Evolutionary conservation across 2,888 invertebrate genomes (phyloP).

Genomic region (Drosophila emarginata): DNA sequence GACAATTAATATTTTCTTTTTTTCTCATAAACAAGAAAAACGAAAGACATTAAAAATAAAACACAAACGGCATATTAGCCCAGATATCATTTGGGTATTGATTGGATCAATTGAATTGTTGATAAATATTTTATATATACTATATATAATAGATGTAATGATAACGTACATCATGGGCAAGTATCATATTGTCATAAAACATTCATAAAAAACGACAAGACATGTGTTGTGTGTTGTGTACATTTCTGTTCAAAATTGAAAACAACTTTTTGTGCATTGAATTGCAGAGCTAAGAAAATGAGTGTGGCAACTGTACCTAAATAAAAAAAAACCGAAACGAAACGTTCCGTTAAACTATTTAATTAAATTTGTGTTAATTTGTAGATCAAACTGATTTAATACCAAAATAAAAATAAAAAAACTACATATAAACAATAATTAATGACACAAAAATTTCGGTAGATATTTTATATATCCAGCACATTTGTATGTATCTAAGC

Average conservation of each 20-base stretch:
- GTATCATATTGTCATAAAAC: slow-evolving; percentile 42
- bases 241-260: slow-evolving; percentile 80
- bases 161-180: slow-evolving; percentile 65
- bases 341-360: slow-evolving; percentile 15
- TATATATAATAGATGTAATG: slow-evolving; percentile 27
- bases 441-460: slow-evolving; percentile 65
- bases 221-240: slow-evolving; percentile 73
- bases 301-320: slow-evolving; percentile 10
- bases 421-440: too few species aligned
- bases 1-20: slow-evolving; percentile 75
- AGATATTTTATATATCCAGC: slow-evolving; percentile 78
- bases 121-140: slow-evolving; percentile 27
- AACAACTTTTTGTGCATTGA: slow-evolving; percentile 82
- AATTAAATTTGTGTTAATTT: slow-evolving; percentile 31
- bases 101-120: slow-evolving; percentile 21
- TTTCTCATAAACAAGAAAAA: slow-evolving; percentile 26
- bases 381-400: slow-evolving; percentile 38
- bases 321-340: slow-evolving; percentile 12
- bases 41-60: slow-evolving; percentile 32
- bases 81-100: slow-evolving; percentile 4
- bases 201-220: background rate
- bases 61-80: slow-evolving; percentile 9
- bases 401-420: slow-evolving; percentile 3
- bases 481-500: slow-evolving; percentile 14
- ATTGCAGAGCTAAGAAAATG: slow-evolving; percentile 57